phyloP scores from a whole-genome alignment of 2,797 vertebrate genomes.

The Pangasius macronema region DNA sequence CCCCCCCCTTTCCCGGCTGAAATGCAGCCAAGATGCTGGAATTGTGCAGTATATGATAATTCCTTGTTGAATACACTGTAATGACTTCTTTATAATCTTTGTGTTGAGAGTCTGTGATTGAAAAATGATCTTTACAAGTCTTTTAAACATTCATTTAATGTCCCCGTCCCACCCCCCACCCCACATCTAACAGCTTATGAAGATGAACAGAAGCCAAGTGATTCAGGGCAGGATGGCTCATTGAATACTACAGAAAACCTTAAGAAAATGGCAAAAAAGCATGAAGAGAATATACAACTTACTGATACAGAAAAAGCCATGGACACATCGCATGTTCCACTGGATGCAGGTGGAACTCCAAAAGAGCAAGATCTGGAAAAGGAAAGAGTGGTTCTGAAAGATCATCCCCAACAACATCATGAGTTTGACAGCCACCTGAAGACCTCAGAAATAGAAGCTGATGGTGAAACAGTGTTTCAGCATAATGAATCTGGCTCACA shows the following conservation, averaged over 20 bases:
- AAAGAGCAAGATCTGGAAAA: neutral
- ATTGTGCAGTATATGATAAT: neutral
- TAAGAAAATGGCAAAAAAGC: neutral
- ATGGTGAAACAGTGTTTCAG: neutral
- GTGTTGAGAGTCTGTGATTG: neutral
- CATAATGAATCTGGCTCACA: neutral
- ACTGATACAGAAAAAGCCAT: neutral
- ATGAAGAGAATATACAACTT: neutral
- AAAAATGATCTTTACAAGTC: neutral
- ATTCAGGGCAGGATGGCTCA: neutral
- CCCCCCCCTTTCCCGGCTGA: too few relatives aligned
- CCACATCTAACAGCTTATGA: neutral
- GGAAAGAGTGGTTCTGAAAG: neutral
- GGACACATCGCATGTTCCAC: neutral
- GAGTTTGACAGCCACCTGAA: neutral
- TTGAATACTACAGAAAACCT: neutral
- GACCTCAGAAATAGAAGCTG: neutral
- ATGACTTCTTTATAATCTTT: neutral
- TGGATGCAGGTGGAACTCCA: neutral
- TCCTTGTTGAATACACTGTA: neutral
- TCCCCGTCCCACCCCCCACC: neutral
- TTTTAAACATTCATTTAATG: neutral
- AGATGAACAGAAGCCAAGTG: neutral
- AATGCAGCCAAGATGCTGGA: neutral
- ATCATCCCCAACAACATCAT: neutral